These are phyloP conservation scores for Tupaia tana DNA, from an alignment of 2,113 vertebrate species.

Conservation along the genomic window DNA sequence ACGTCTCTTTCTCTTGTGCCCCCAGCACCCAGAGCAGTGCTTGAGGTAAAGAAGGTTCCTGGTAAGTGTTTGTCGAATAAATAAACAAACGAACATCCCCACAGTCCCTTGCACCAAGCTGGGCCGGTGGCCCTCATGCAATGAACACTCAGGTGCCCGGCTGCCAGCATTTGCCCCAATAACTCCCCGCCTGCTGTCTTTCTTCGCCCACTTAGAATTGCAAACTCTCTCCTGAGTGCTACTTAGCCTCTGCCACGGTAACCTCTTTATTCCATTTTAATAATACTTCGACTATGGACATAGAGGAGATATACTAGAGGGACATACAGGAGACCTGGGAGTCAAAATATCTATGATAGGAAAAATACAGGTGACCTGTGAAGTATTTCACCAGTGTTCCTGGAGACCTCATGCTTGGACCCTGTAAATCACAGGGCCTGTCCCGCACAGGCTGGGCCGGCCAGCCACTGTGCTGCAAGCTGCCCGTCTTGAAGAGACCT, in stretches of 20 bases:
- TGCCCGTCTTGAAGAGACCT: constrained; percentile 33
- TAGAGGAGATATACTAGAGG: constrained; percentile 7
- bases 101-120: neutral
- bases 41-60: neutral
- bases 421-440: constrained; percentile 70
- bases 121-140: neutral
- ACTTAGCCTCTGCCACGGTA: constrained; percentile 56
- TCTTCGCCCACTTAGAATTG: constrained; percentile 54
- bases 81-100: neutral
- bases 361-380: constrained; percentile 83
- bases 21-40: neutral
- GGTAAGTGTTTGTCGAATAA: neutral
- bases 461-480: neutral
- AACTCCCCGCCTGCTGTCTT: constrained; percentile 25
- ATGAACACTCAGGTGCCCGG: neutral
- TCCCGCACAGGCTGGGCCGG: constrained; percentile 70
- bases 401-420: constrained; percentile 76
- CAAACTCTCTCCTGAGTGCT: neutral
- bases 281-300: constrained; percentile 68
- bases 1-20: neutral
- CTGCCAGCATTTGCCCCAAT: neutral
- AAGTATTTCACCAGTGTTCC: constrained; percentile 81
- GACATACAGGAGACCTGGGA: constrained; percentile 81
- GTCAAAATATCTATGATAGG: constrained; percentile 76
- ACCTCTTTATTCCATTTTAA: constrained; percentile 78